Conservation (phyloP, 2,113 vertebrate species). For the Limanda limanda region DNA sequence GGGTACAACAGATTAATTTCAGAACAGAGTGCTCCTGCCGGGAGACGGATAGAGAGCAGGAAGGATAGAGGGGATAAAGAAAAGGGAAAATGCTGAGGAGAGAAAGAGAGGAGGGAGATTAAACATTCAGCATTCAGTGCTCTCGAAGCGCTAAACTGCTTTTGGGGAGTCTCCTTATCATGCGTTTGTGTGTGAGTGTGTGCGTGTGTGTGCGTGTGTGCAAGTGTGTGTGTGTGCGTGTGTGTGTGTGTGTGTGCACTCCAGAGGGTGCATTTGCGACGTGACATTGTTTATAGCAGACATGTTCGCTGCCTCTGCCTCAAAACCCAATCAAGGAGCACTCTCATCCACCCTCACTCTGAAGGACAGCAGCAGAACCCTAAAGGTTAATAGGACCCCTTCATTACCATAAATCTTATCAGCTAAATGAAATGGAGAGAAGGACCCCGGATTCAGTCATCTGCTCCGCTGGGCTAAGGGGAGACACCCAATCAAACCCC, state of each 20-base stretch:
- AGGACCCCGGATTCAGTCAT: conserved; percentile 76
- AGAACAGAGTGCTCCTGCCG: conserved; percentile 71
- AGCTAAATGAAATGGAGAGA: conserved; percentile 83
- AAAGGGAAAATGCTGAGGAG: conserved; percentile 51
- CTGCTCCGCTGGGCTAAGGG: conserved; percentile 65
- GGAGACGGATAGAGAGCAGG: conserved; percentile 66
- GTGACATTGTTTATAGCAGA: conserved; percentile 56
- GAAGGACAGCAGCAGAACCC: conserved; percentile 77
- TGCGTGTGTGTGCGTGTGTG: neutral
- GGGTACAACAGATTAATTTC: conserved; percentile 81
- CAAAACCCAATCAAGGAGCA: conserved; percentile 41
- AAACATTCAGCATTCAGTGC: conserved; percentile 70
- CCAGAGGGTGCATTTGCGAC: conserved; percentile 43
- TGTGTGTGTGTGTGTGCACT: conserved; percentile 1
- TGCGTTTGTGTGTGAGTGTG: too few species aligned
- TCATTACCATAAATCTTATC: conserved; percentile 85
- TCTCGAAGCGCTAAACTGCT: conserved; percentile 58
- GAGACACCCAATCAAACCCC: conserved; percentile 80
- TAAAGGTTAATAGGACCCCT: conserved; percentile 80
- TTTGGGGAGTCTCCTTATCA: conserved; percentile 32
- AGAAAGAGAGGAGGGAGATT: conserved; percentile 67
- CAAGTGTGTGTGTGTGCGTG: conserved; percentile 22
- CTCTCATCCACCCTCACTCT: conserved; percentile 57
- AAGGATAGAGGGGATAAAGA: conserved; percentile 72
- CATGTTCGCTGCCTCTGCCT: conserved; percentile 40